Conservation (phyloP, 2,797 vertebrate genomes). For the Odontamblyopus rebecca region DNA sequence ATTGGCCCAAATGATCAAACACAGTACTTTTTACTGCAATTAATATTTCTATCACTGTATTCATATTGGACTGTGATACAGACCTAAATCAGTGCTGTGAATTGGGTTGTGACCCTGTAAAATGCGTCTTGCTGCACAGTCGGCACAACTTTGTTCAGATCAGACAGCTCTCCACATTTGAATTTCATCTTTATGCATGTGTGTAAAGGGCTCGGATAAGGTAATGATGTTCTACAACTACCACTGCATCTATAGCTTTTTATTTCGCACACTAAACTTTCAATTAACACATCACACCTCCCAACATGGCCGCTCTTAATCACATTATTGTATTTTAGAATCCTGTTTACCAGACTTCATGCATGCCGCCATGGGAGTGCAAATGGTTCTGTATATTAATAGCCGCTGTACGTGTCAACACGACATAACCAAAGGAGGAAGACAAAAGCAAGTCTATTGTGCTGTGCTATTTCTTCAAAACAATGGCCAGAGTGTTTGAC, state of each 20-base stretch:
- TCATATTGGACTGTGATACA: no score
- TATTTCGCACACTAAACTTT: not conserved
- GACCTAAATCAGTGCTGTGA: no score
- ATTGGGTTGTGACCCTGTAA: no score
- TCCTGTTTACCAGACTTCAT: not conserved
- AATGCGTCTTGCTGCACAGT: no score
- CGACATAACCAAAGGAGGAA: constrained; percentile 13
- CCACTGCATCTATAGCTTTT: not conserved
- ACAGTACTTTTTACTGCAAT: no score
- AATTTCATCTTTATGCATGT: no score
- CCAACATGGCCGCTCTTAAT: not conserved
- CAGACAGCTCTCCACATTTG: no score
- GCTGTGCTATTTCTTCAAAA: constrained; percentile 30
- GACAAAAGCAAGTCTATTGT: constrained; percentile 35
- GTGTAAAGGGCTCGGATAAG: no score
- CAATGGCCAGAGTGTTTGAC: constrained; percentile 60
- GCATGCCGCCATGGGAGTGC: not conserved
- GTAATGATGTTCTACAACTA: not conserved
- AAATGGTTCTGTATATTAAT: constrained; percentile 5
- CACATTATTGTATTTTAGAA: not conserved
- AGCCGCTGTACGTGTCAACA: constrained; percentile 7
- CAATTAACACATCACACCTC: not conserved
- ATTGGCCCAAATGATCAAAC: no score
- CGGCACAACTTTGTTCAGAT: no score
- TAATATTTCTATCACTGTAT: no score